Evolutionary conservation across 2,888 invertebrate species (phyloP), one percentile per base, ranked within the genome.

Genomic region (Protonemura montana): DNA sequence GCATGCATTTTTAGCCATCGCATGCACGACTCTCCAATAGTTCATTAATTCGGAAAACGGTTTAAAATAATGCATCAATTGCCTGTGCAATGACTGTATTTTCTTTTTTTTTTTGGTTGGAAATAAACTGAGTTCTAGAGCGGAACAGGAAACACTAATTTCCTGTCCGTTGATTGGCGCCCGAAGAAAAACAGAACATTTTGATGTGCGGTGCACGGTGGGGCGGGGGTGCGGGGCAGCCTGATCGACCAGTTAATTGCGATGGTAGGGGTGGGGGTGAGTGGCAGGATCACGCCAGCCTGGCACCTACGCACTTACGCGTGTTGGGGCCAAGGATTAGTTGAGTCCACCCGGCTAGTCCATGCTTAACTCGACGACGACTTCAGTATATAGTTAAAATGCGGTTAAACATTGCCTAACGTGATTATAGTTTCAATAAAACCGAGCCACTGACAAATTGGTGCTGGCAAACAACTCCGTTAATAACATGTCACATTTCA

Each of bases 101-200:
- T 81, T 29, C 21, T 21, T 27, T 25, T 6, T 6, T 78, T 81
- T 81, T 29, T 30, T 21, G 29, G 16, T 27, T 25, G 80, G 29
- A 81, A 21, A 6, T 27, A n/a, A 29, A 27, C 13, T 7, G 81
- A 81, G 81, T 29, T 29, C 29, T 78, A 29, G n/a, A 81, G 41
- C 76, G 42, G 59, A 28, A 76, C 85, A 42, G 85, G 87, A 86
- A 86, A 86, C 87, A 82, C 84, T 87, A 86, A 85, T 87, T 87
- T 87, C 87, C 87, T 87, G 87, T 86, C 82, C 82, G 87, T 80
- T 86, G 86, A 87, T 87, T 87, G 86, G 87, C 80, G 86, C 83
- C 85, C 28, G 84, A 29, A 42, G 35, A 41, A 30, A 59, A 59
- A 59, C 59, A 59, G 59, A 59, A 59, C 59, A 59, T 3, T 28